Evolutionary conservation across 2,888 invertebrate species (phyloP).

Genomic region (Idaea straminata): DNA sequence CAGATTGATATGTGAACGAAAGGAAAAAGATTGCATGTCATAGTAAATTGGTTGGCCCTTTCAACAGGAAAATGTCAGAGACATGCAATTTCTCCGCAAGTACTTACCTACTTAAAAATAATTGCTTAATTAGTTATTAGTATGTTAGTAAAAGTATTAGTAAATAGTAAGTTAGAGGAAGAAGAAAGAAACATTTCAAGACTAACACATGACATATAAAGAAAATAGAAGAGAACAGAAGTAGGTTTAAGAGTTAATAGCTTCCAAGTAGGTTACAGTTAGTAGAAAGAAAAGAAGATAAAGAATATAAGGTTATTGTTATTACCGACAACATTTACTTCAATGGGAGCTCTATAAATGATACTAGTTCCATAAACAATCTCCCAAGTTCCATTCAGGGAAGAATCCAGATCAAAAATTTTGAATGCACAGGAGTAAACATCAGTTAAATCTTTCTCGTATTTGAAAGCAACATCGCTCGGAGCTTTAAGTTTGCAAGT

Average conservation of each 20-base stretch:
- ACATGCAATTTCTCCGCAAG: no score
- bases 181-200: background rate
- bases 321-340: slow-evolving; percentile 52
- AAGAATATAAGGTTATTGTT: background rate
- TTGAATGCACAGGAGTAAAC: slow-evolving; percentile 46
- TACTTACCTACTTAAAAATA: no score
- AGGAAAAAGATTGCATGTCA: no score
- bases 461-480: slow-evolving; percentile 24
- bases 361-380: slow-evolving; percentile 52
- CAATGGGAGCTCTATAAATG: slow-evolving; percentile 42
- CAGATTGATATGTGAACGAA: no score
- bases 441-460: slow-evolving; percentile 36
- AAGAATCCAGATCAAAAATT: slow-evolving; percentile 35
- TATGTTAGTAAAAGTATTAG: background rate
- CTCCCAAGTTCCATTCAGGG: slow-evolving; percentile 47
- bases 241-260: background rate
- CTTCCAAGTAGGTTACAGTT: background rate
- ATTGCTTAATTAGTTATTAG: background rate
- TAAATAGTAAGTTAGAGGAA: background rate
- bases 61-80: no score
- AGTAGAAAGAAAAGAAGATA: slow-evolving; percentile 9
- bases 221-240: background rate
- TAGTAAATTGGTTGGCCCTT: no score
- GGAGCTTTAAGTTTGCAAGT: slow-evolving; percentile 53
- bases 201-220: background rate